These are phyloP conservation scores for Nibea albiflora DNA, from an alignment of 2,113 vertebrate species.

Conservation along the genomic window DNA sequence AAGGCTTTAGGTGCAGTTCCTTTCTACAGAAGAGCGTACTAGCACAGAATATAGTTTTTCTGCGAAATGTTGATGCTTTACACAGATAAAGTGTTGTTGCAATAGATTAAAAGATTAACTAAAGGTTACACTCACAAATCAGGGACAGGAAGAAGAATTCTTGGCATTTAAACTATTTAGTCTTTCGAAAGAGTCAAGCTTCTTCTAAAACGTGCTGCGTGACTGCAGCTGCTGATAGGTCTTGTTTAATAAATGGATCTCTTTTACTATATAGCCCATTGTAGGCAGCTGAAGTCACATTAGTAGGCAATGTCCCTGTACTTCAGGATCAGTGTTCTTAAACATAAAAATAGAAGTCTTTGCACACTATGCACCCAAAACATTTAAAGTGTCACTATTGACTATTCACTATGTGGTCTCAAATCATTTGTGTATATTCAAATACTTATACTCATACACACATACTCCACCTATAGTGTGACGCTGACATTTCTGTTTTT, in stretches of 20 bases:
- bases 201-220: not conserved
- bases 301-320: not conserved
- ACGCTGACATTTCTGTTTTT: not conserved
- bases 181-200: not conserved
- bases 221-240: not conserved
- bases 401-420: too few species aligned
- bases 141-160: not conserved
- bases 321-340: not conserved
- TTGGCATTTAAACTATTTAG: not conserved
- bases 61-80: constrained; percentile 19
- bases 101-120: constrained; percentile 3
- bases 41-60: not conserved
- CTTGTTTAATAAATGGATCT: not conserved
- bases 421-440: not conserved
- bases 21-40: not conserved
- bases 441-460: too few species aligned
- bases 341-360: not conserved
- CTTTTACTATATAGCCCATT: not conserved
- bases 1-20: not conserved
- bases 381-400: not conserved
- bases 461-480: not conserved
- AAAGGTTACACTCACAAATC: not conserved
- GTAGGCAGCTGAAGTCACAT: not conserved
- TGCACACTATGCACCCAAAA: not conserved
- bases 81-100: constrained; percentile 17